Conservation (phyloP, 2,888 invertebrate species). For the Drosophila algonquin region DNA sequence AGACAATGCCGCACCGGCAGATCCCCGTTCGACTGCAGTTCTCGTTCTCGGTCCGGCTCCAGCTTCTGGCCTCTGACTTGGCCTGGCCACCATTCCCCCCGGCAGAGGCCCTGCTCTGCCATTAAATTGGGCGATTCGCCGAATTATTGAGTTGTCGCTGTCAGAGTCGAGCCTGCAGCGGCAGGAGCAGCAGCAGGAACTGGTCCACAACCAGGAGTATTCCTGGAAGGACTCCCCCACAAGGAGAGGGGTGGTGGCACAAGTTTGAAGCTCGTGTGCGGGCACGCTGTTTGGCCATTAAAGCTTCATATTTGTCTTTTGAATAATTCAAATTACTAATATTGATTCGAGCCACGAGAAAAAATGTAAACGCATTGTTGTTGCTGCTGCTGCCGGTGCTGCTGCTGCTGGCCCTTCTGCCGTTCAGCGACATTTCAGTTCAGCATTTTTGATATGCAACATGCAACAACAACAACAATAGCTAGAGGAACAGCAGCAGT, state of each 20-base stretch:
- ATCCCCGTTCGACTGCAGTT: conserved; percentile 29
- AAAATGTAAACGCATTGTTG: conserved; percentile 70
- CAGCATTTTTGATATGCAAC: conserved; percentile 62
- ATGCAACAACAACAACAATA: conserved; percentile 37
- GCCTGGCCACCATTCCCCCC: conserved; percentile 4
- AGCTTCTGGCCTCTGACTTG: conserved; percentile 20
- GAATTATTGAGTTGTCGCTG: conserved; percentile 75
- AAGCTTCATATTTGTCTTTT: conserved; percentile 84
- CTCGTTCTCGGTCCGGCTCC: conserved; percentile 9
- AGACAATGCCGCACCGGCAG: conserved; percentile 48
- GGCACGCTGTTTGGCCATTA: conserved; percentile 83
- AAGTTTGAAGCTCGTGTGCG: conserved; percentile 42
- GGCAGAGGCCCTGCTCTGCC: conserved; percentile 36
- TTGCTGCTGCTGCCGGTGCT: conserved; percentile 28
- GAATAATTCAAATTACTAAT: conserved; percentile 84
- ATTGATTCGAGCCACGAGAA: conserved; percentile 82
- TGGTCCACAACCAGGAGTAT: not conserved
- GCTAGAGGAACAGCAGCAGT: conserved; percentile 49
- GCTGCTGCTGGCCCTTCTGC: conserved; percentile 8
- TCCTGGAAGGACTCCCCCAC: conserved; percentile 18
- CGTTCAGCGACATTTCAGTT: conserved; percentile 57
- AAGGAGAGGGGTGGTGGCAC: conserved; percentile 35
- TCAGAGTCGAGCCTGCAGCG: conserved; percentile 47
- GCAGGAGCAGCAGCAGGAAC: conserved; percentile 14
- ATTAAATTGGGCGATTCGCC: conserved; percentile 78